Evolutionary conservation across 2,113 vertebrate genomes (phyloP).

Genomic region (Chrysochloris asiatica): DNA sequence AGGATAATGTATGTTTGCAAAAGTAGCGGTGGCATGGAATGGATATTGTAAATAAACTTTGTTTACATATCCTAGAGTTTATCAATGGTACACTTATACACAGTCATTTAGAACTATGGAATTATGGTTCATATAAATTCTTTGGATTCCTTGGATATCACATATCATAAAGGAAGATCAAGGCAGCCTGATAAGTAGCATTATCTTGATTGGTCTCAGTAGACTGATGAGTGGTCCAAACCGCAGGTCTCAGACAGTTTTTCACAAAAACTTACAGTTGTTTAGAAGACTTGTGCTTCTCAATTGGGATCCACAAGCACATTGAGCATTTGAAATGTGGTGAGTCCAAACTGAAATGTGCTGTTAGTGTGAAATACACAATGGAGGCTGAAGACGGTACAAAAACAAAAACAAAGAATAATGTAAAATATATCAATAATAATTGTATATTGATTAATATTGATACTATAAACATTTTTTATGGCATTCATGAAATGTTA

Average conservation of each 20-base stretch:
- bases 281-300: not conserved
- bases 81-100: not conserved
- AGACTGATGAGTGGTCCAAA: not conserved
- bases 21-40: not conserved
- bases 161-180: not conserved
- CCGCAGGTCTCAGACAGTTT: not conserved
- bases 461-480: too few species aligned
- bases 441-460: slow-evolving; percentile 13
- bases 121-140: not conserved
- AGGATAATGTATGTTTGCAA: not conserved
- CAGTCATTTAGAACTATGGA: not conserved
- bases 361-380: not conserved
- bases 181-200: not conserved
- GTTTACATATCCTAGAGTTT: not conserved
- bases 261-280: not conserved
- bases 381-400: not conserved
- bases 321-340: not conserved
- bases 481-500: too few species aligned
- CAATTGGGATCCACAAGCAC: not conserved
- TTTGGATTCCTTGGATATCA: not conserved
- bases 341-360: not conserved
- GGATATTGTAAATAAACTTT: not conserved
- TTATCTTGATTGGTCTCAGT: not conserved
- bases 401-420: not conserved
- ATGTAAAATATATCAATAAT: not conserved